A percentile compares a stretch with the other conserved stretches of the same genome.
Evolutionary conservation across 2,113 vertebrate species (phyloP).

Genomic region (Vulpes ferrilata): DNA sequence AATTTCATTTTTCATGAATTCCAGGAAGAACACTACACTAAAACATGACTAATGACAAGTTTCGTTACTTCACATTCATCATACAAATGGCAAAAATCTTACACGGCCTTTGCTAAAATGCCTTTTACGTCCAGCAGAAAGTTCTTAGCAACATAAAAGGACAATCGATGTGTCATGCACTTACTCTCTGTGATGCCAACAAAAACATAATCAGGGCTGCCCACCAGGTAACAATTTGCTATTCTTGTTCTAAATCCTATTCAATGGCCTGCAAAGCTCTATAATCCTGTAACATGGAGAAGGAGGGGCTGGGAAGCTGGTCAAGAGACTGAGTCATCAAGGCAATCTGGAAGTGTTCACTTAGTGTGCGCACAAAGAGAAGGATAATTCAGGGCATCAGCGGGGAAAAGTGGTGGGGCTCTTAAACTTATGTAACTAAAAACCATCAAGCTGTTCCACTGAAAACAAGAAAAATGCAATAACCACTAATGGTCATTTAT

Average conservation of each 20-base stretch:
- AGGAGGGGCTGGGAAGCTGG: constrained; percentile 50
- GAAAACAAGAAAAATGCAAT: not conserved
- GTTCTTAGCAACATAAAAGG: constrained; percentile 36
- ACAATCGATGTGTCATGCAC: not conserved
- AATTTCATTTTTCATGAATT: not conserved
- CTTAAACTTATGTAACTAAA: not conserved
- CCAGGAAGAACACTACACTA: constrained; percentile 3
- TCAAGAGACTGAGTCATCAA: constrained; percentile 33
- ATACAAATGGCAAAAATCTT: not conserved
- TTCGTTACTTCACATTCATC: constrained; percentile 36
- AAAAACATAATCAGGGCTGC: constrained; percentile 75
- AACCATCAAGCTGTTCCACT: not conserved
- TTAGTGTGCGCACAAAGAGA: not conserved
- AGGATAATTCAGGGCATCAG: not conserved
- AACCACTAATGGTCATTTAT: not conserved
- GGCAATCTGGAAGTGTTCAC: constrained; percentile 32
- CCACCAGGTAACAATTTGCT: constrained; percentile 74
- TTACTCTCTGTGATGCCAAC: constrained; percentile 13
- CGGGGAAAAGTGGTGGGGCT: not conserved
- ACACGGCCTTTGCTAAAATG: constrained; percentile 17
- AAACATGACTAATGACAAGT: not conserved
- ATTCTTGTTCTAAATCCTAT: constrained; percentile 70
- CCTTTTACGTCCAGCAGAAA: not conserved
- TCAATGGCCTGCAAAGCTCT: constrained; percentile 69
- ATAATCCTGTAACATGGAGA: not conserved